Evolutionary conservation across 2,888 invertebrate species (phyloP), one percentile per base, ranked within the genome.

Genomic region (Lasioglossum calceatum): DNA sequence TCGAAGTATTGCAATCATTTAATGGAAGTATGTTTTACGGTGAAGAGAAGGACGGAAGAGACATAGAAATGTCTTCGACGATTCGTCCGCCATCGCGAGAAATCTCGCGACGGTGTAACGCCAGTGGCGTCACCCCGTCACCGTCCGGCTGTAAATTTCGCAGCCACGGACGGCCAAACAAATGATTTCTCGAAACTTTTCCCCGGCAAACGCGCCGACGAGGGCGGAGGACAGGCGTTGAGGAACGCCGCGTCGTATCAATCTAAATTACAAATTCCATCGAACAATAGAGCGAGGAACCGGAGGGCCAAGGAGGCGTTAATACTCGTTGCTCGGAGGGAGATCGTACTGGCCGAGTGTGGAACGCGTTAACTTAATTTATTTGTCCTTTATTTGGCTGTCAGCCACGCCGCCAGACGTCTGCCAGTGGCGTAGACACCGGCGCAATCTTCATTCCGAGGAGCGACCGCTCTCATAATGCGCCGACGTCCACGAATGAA

Each of bases 181-280:
- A 91, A 92, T 91, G 90, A 91, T 91, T 92, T 92, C 90, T 92
- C 89, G 90, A 92, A 92, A 93, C 89, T 89, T 88, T 74, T 82
- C 88, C 82, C 42, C 73, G 47, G 47, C 78, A 81, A 81, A 80
- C 80, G 76, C 70, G 87, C 79, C 84, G 87, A 61, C 79, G 76
- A 86, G 74, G 79, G 87, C 77, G 77, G 83, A 83, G 78, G 79
- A 79, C 74, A 73, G 76, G 84, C 71, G 86, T 42, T 82, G 72
- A 67, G 90, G 86, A 89, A 84, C 92, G 91, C 88, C 90, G 88
- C 87, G 71, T 93, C 93, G 93, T 94, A 94, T 94, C 95, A 95
- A 95, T 95, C 95, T 95, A 95, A 95, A 95, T 95, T 94, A 95
- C 94, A 94, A 94, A 94, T 95, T 94, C 94, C 95, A 94, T 93